phyloP scores from a whole-genome alignment of 2,797 vertebrate species.

The Myotis pilosus region DNA sequence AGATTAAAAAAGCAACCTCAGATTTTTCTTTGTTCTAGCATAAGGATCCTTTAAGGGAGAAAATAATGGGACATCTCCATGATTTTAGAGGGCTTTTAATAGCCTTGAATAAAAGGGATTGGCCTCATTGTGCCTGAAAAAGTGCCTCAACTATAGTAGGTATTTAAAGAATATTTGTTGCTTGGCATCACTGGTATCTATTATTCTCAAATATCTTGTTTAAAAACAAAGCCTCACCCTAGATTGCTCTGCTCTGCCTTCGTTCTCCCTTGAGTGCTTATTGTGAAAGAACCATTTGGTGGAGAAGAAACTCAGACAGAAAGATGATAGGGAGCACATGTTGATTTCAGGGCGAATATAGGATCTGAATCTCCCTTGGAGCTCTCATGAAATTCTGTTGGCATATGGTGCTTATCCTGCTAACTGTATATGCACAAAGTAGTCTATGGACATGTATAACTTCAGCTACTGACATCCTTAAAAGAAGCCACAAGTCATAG shows the following conservation, averaged over 20 bases:
- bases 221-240: not conserved
- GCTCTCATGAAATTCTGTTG: not conserved
- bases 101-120: not conserved
- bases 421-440: not conserved
- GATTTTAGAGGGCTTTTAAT: not conserved
- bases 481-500: not conserved
- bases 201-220: not conserved
- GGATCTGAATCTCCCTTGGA: not conserved
- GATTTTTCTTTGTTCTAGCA: conserved; percentile 2
- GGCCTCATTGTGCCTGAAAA: not conserved
- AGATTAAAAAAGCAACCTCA: not conserved
- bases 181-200: not conserved
- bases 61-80: not conserved
- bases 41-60: not conserved
- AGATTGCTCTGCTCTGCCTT: not conserved
- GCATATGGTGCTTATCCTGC: not conserved
- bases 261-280: not conserved
- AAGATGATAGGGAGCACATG: not conserved
- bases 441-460: not conserved
- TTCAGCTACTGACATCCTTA: not conserved
- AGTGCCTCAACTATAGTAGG: not conserved
- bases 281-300: not conserved
- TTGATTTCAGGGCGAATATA: not conserved
- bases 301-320: not conserved
- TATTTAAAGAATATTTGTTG: not conserved